These are phyloP conservation scores for Seira musarum DNA, from an alignment of 2,888 invertebrate genomes.

Conservation along the genomic window DNA sequence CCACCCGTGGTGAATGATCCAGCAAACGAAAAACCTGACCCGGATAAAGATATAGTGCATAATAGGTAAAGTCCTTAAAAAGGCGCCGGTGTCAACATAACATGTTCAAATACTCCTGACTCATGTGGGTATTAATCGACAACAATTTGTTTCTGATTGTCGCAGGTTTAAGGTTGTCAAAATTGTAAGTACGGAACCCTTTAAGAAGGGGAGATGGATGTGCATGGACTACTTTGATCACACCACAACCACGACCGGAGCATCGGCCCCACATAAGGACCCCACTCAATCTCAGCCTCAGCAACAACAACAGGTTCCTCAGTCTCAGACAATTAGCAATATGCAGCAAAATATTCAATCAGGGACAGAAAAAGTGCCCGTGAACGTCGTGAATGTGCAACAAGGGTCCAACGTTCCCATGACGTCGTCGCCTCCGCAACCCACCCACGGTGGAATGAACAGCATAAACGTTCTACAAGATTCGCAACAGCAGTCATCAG, in stretches of 20 bases:
- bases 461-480: slow-evolving; percentile 42
- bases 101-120: too few species aligned
- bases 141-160: too few species aligned
- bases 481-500: slow-evolving; percentile 45
- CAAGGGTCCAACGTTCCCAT: slow-evolving; percentile 54
- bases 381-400: slow-evolving; percentile 45
- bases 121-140: too few species aligned
- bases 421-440: slow-evolving; percentile 51
- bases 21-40: slow-evolving; percentile 64
- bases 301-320: slow-evolving; percentile 55
- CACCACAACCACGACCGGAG: slow-evolving; percentile 72
- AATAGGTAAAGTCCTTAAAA: too few species aligned
- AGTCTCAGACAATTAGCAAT: slow-evolving; percentile 54
- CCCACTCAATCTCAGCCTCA: slow-evolving; percentile 55
- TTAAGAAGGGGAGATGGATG: slow-evolving; percentile 92
- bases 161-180: slow-evolving; percentile 93
- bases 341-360: slow-evolving; percentile 27
- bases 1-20: slow-evolving; percentile 47
- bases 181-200: slow-evolving; percentile 96
- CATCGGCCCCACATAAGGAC: slow-evolving; percentile 51
- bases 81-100: too few species aligned
- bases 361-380: slow-evolving; percentile 28
- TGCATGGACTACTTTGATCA: slow-evolving; percentile 96
- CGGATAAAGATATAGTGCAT: slow-evolving; percentile 65
- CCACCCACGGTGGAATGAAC: slow-evolving; percentile 35